Percentiles rank a stretch among this genome's conserved stretches.
These are phyloP conservation scores for Drosophila subsilvestris DNA, from an alignment of 2,888 invertebrate species.

Conservation along the genomic window DNA sequence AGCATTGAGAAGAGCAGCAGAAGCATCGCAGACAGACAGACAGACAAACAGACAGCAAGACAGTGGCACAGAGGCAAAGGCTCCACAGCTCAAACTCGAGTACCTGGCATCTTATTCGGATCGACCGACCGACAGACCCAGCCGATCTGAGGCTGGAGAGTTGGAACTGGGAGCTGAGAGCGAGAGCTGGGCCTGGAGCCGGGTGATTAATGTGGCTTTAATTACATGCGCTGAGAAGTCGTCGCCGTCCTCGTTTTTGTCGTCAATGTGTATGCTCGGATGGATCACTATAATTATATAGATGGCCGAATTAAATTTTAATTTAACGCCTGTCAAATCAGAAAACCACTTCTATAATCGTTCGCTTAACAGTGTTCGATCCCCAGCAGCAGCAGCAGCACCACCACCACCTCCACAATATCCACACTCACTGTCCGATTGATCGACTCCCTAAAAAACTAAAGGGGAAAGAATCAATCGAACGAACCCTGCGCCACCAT, in stretches of 20 bases:
- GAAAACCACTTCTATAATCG: conserved; percentile 81
- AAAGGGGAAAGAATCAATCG: conserved; percentile 66
- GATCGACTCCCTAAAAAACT: conserved; percentile 39
- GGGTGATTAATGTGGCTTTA: conserved; percentile 83
- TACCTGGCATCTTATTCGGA: conserved; percentile 42
- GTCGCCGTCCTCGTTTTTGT: conserved; percentile 53
- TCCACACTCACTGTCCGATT: conserved; percentile 50
- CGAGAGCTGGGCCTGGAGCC: conserved; percentile 37
- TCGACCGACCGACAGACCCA: not conserved
- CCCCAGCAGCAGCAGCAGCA: conserved; percentile 7
- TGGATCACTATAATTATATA: conserved; percentile 81
- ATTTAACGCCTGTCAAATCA: conserved; percentile 82
- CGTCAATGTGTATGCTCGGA: conserved; percentile 79
- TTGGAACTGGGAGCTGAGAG: conserved; percentile 8
- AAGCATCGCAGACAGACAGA: conserved; percentile 17
- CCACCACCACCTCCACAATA: conserved; percentile 49
- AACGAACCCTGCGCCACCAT: conserved; percentile 45
- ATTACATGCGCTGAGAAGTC: conserved; percentile 81
- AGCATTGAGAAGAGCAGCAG: conserved; percentile 30
- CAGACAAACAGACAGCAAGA: conserved; percentile 20
- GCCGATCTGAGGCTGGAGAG: not conserved
- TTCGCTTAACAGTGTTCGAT: conserved; percentile 60
- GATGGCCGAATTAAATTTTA: conserved; percentile 81
- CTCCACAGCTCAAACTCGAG: conserved; percentile 54
- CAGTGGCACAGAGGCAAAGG: conserved; percentile 35